Conservation (phyloP, 2,797 vertebrate species). For the Aldrovandia affinis region DNA sequence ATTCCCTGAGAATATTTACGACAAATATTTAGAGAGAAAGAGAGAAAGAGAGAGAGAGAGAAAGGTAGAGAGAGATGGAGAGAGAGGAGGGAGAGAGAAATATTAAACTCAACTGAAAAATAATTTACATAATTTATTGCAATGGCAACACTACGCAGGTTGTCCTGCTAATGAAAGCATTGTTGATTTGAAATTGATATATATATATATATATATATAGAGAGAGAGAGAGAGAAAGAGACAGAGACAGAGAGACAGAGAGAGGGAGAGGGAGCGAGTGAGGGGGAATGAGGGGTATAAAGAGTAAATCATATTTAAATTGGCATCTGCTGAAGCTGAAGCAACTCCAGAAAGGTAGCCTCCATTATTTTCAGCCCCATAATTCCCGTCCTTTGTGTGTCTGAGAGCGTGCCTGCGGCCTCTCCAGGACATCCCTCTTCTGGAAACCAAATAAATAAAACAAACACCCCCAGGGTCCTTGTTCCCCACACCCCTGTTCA, state of each 20-base stretch:
- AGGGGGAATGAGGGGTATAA: not conserved
- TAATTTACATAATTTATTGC: too few species aligned
- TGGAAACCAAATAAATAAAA: constrained; percentile 24
- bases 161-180: too few species aligned
- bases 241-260: not conserved
- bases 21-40: not conserved
- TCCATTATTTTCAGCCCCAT: not conserved
- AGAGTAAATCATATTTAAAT: too few species aligned
- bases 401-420: not conserved
- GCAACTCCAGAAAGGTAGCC: not conserved
- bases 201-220: too few species aligned
- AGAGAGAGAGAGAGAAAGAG: too few species aligned
- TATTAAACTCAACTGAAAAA: too few species aligned
- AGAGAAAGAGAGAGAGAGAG: not conserved
- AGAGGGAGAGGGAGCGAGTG: too few species aligned
- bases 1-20: not conserved
- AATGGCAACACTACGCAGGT: too few species aligned
- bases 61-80: too few species aligned
- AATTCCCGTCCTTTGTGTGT: not conserved
- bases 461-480: not conserved
- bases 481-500: not conserved
- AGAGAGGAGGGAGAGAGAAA: too few species aligned
- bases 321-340: too few species aligned
- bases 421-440: not conserved
- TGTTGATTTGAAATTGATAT: too few species aligned